Evolutionary conservation across 2,113 vertebrate species (phyloP).

Genomic region (Rutilus rutilus): DNA sequence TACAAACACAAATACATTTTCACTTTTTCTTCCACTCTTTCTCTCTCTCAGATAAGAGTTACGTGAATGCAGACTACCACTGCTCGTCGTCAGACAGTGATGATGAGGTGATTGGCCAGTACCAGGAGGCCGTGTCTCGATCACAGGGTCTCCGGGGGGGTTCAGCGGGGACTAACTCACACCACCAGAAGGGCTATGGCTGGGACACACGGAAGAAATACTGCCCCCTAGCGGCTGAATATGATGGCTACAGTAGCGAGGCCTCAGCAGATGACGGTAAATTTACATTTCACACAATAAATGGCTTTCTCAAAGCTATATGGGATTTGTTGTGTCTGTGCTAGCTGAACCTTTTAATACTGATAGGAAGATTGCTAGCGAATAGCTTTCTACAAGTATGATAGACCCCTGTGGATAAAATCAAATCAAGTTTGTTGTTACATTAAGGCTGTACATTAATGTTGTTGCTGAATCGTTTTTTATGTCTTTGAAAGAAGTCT

Average conservation of each 20-base stretch:
- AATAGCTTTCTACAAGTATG: no score
- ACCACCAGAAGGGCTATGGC: conserved; percentile 80
- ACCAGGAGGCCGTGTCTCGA: conserved; percentile 91
- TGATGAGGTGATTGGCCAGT: conserved; percentile 94
- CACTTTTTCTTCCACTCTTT: neutral
- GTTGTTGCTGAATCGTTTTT: no score
- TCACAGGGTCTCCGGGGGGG: conserved; percentile 80
- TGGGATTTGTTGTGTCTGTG: neutral
- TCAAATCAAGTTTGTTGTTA: no score
- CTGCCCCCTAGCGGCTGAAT: conserved; percentile 88
- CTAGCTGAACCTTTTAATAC: no score
- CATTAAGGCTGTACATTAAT: no score
- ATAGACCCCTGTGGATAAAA: no score
- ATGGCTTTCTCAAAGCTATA: neutral
- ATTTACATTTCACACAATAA: conserved; percentile 51
- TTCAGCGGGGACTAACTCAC: conserved; percentile 63
- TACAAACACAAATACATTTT: neutral
- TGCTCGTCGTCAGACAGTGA: conserved; percentile 96
- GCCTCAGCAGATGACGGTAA: conserved; percentile 92
- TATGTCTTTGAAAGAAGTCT: neutral
- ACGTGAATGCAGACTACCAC: conserved; percentile 82
- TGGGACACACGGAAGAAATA: conserved; percentile 94
- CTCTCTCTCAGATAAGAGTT: conserved; percentile 81
- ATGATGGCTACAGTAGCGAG: conserved; percentile 95
- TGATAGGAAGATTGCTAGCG: no score